A percentile compares a stretch with the other conserved stretches of the same genome.
phyloP scores from a whole-genome alignment of 2,888 invertebrate genomes.

The Trichogramma evanescens region DNA sequence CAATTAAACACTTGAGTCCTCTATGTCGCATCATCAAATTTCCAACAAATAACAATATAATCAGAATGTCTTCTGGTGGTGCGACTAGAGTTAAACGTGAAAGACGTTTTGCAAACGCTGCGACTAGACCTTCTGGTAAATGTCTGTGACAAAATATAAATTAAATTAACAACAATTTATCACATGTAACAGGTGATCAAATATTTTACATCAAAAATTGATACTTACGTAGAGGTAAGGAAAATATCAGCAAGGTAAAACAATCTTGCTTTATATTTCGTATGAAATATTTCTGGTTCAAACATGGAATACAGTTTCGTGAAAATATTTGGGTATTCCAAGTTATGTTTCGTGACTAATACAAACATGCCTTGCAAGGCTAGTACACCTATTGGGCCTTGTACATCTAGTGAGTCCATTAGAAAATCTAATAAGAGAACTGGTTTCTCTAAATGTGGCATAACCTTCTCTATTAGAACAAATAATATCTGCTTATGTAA shows the following conservation, averaged over 20 bases:
- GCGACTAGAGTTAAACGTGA: conserved; percentile 78
- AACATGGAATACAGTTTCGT: conserved; percentile 91
- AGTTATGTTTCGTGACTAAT: conserved; percentile 82
- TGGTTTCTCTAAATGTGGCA: conserved; percentile 75
- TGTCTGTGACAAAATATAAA: conserved; percentile 56
- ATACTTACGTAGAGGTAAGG: conserved; percentile 78
- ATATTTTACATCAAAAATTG: conserved; percentile 1
- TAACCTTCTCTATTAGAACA: conserved; percentile 72
- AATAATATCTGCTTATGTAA: conserved; percentile 72
- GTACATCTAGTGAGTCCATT: conserved; percentile 79
- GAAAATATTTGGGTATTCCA: conserved; percentile 93
- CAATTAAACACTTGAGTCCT: conserved; percentile 63
- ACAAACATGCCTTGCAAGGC: conserved; percentile 88
- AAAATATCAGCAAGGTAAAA: conserved; percentile 86
- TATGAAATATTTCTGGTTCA: conserved; percentile 83
- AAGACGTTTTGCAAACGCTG: conserved; percentile 86
- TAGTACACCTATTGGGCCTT: conserved; percentile 80
- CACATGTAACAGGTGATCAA: neutral
- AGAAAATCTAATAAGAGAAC: conserved; percentile 84
- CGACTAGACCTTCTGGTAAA: conserved; percentile 82
- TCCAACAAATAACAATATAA: conserved; percentile 73
- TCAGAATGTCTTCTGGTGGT: conserved; percentile 69
- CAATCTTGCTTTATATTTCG: conserved; percentile 80
- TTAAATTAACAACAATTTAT: neutral
- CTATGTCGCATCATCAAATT: conserved; percentile 83